Evolutionary conservation across 1,140 invertebrate species (phyloP), one percentile per base, ranked within the genome.

Genomic region (Dolichoris vasculosae): DNA sequence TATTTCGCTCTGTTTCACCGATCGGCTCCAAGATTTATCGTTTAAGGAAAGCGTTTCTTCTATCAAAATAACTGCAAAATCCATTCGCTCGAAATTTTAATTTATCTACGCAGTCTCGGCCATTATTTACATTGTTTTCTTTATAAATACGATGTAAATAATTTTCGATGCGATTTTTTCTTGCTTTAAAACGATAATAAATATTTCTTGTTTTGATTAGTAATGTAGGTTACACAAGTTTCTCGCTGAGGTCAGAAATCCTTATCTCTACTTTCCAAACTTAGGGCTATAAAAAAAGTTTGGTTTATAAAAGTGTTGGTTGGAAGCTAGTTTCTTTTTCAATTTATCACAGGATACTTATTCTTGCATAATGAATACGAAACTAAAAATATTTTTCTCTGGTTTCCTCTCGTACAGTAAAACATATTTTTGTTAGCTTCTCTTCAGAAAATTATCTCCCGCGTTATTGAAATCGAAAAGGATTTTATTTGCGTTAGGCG

Each of bases 271-370:
- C 11, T 40, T 73, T 73, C 69, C 69, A 73, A 43, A 73, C 38
- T 73, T 73, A 9, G n/a, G 23, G 69, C 38, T 43, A n/a, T 73
- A 73, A 73, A 73, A 73, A 73, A 73, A 73, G 38, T 73, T 73
- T 73, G 0, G 38, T 38, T 73, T 73, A n/a, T 73, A 43, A 73
- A 73, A 73, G 23, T 73, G 17, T 73, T 43, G n/a, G 69, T 73
- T 73, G 38, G 7, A 4, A n/a, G 11, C 23, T 43, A 2, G 9
- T 73, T 73, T n/a, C 20, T 43, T 73, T 64, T 26, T 43, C 26
- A 73, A 73, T 73, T 43, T 73, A 73, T 73, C 69, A 73, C 38
- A 26, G 38, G 69, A 26, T 73, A 73, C 15, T 73, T 43, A 73
- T 4, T 40, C 26, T 43, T 26, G 38, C 17, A 43, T 73, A 73